phyloP scores from a whole-genome alignment of 2,113 vertebrate species.

The Macaca mulatta region DNA sequence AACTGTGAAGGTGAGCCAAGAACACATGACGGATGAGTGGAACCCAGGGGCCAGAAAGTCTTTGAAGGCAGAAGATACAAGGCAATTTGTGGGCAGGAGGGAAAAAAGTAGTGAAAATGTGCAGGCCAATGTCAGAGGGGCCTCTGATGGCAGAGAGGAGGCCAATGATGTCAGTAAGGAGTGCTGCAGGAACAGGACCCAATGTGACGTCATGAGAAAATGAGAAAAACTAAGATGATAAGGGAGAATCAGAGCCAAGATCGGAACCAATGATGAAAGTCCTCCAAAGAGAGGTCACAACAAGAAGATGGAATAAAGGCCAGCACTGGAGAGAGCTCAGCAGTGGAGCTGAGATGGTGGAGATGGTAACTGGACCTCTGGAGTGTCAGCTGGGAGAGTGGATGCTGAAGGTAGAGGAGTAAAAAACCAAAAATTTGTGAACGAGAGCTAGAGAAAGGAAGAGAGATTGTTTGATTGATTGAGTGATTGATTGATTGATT shows the following conservation, averaged over 20 bases:
- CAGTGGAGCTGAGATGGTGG: neutral
- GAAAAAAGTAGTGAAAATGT: neutral
- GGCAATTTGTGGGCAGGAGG: neutral
- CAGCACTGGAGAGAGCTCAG: neutral
- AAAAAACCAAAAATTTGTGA: neutral
- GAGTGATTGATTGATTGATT: too few species aligned
- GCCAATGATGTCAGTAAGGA: neutral
- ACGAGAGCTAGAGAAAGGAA: neutral
- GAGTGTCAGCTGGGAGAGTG: neutral
- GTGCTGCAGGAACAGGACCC: neutral
- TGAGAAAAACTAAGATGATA: neutral
- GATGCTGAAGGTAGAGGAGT: neutral
- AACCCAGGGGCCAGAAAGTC: neutral
- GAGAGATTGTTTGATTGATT: too few species aligned
- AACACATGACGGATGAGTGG: neutral
- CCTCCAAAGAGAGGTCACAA: neutral
- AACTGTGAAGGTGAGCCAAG: neutral
- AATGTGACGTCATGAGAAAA: neutral
- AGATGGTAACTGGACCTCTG: neutral
- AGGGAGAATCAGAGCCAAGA: neutral
- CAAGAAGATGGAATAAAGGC: neutral
- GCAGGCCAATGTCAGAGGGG: too few species aligned
- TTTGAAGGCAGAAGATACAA: neutral
- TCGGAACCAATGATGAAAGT: neutral
- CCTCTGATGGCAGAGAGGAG: neutral